phyloP scores from a whole-genome alignment of 1,140 invertebrate species.

The Aphaenogaster ashmeadi region DNA sequence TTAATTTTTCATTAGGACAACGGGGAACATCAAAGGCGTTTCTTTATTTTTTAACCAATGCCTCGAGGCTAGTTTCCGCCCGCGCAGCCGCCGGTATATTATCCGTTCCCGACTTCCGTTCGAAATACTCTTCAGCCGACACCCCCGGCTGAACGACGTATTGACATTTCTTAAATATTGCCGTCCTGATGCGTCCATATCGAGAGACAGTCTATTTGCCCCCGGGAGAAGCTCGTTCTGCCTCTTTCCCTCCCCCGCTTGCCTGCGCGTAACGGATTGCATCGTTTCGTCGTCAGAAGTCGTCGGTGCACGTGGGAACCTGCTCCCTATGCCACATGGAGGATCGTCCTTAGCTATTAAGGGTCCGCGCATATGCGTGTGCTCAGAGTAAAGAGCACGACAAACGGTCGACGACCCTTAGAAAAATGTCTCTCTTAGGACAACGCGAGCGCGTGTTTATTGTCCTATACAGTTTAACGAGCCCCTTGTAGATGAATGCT shows the following conservation, averaged over 20 bases:
- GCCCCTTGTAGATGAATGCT: slow-evolving; percentile 2
- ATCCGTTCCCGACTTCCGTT: slow-evolving; percentile 74
- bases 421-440: slow-evolving; percentile 69
- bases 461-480: slow-evolving; percentile 66
- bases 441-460: slow-evolving; percentile 64
- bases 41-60: slow-evolving; percentile 85
- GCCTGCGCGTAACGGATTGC: slow-evolving; percentile 19
- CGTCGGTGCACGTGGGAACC: slow-evolving; percentile 73
- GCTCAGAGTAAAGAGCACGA: slow-evolving; percentile 70
- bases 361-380: slow-evolving; percentile 71
- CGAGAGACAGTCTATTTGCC: slow-evolving; percentile 50
- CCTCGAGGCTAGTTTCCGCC: slow-evolving; percentile 78
- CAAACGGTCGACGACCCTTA: slow-evolving; percentile 75
- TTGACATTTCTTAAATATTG: slow-evolving; percentile 86
- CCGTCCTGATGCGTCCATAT: slow-evolving; percentile 72
- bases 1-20: slow-evolving; percentile 87
- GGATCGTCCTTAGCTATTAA: slow-evolving; percentile 69
- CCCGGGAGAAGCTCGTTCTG: slow-evolving; percentile 48
- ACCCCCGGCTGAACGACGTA: slow-evolving; percentile 72
- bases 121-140: slow-evolving; percentile 72
- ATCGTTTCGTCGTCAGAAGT: slow-evolving; percentile 25
- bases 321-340: slow-evolving; percentile 70
- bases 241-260: slow-evolving; percentile 8
- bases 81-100: slow-evolving; percentile 72
- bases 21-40: slow-evolving; percentile 84